Evolutionary conservation across 1,140 invertebrate species (phyloP), one percentile per base, ranked within the genome.

Genomic region (Dreissena polymorpha): DNA sequence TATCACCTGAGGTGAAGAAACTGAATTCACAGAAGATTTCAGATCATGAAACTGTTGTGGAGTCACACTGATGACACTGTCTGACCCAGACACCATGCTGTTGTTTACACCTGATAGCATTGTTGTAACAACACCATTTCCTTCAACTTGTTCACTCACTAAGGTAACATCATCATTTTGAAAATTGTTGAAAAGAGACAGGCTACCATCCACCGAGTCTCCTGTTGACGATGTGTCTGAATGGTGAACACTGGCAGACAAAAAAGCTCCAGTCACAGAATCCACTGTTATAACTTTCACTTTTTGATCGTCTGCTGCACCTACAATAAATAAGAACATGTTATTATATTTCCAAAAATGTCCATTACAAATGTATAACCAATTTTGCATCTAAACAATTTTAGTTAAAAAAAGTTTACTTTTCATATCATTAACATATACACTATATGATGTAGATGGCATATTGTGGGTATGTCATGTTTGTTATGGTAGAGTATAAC

Each of bases 221-320:
- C 70, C 79, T 57, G 79, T 67, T 10, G 79, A 74, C 1, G 79
- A 82, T 23, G 55, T 63, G n/a, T 82, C 79, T 55, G 71, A 73
- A 23, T 67, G 63, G 21, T 82, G 79, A 21, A 78, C 76, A 72
- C 23, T 83, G 39, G 51, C 69, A n/a, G 74, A 69, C 50, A 82
- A 63, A 27, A 73, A n/a, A 55, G 84, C 74, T 57, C 79, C 83
- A 68, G 83, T 81, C 55, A 85, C 72, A 68, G 81, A 67, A 65
- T 86, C 85, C 13, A 87, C 74, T 25, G 87, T 74, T 70, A 85
- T 65, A 8, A 86, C 83, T 81, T 77, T 74, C 21, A 85, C 81
- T 83, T 84, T 72, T 49, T 86, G 83, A 71, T 84, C n/a, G 25
- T 27, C 67, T 68, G 14, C 21, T 18, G 57, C 16, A 60, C 16